A percentile compares a stretch with the other conserved stretches of the same genome.
Conservation (phyloP, 2,888 invertebrate genomes). For the Scaptomyza flava region DNA sequence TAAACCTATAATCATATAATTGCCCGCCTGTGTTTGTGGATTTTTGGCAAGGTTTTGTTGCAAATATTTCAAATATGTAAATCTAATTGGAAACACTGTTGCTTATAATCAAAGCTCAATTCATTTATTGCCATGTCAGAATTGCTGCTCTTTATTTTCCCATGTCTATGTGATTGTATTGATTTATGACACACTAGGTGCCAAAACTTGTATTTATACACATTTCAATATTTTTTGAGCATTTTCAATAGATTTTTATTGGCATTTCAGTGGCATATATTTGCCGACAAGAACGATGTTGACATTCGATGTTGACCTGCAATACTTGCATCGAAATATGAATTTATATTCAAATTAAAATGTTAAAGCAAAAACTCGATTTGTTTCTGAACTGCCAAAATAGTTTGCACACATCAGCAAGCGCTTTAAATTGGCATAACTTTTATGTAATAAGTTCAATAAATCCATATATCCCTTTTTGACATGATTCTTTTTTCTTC, state of each 20-base stretch:
- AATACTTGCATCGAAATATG: background rate
- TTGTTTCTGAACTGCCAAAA: background rate
- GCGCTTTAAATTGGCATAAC: conserved; percentile 19
- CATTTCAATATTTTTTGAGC: conserved; percentile 10
- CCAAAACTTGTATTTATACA: conserved; percentile 2
- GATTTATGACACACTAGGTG: conserved; percentile 17
- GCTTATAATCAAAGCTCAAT: conserved; percentile 6
- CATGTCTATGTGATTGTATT: background rate
- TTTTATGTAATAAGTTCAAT: conserved; percentile 26
- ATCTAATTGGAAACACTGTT: conserved; percentile 1
- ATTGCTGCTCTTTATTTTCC: background rate
- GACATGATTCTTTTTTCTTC: conserved; percentile 2
- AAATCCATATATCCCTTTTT: conserved; percentile 39
- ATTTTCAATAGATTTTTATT: conserved; percentile 8
- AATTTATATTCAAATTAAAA: conserved; percentile 3
- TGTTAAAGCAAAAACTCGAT: background rate
- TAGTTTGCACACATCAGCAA: conserved; percentile 1
- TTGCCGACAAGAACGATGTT: background rate
- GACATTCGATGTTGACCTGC: background rate
- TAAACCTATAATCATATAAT: background rate
- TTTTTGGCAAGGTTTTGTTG: background rate
- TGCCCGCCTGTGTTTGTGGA: background rate
- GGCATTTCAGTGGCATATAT: conserved; percentile 5
- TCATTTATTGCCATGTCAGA: conserved; percentile 6
- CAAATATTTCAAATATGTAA: conserved; percentile 8